Evolutionary conservation across 2,888 invertebrate species (phyloP).

Genomic region (Notodonta ziczac): DNA sequence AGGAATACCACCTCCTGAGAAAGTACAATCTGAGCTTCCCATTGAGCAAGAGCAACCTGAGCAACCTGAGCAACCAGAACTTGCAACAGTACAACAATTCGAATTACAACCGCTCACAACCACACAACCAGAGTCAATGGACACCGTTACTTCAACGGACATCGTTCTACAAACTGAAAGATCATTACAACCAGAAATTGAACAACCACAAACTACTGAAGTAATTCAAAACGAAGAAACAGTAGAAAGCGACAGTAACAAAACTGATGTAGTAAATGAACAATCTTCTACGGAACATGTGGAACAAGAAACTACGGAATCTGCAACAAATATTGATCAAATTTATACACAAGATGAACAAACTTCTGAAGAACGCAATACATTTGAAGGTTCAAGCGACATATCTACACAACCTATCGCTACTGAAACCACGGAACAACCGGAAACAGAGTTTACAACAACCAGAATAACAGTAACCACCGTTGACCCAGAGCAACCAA

Average conservation of each 20-base stretch:
- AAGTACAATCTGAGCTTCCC: too few species aligned
- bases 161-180: too few species aligned
- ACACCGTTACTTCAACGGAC: too few species aligned
- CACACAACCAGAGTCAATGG: not conserved
- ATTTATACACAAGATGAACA: not conserved
- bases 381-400: not conserved
- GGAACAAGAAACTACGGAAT: not conserved
- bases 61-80: too few species aligned
- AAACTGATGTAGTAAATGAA: not conserved
- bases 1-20: too few species aligned
- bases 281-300: not conserved
- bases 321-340: not conserved
- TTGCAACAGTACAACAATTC: too few species aligned
- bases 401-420: not conserved
- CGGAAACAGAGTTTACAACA: slow-evolving; percentile 7
- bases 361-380: slow-evolving; percentile 1
- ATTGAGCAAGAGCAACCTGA: too few species aligned
- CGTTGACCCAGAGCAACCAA: not conserved
- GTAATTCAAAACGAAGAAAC: slow-evolving; percentile 1
- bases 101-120: too few species aligned
- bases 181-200: too few species aligned
- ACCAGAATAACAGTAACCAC: slow-evolving; percentile 5
- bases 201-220: not conserved
- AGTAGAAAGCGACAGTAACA: not conserved
- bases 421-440: slow-evolving; percentile 1